Evolutionary conservation across 2,888 invertebrate genomes (phyloP).

Genomic region (Crepidodera aurea): DNA sequence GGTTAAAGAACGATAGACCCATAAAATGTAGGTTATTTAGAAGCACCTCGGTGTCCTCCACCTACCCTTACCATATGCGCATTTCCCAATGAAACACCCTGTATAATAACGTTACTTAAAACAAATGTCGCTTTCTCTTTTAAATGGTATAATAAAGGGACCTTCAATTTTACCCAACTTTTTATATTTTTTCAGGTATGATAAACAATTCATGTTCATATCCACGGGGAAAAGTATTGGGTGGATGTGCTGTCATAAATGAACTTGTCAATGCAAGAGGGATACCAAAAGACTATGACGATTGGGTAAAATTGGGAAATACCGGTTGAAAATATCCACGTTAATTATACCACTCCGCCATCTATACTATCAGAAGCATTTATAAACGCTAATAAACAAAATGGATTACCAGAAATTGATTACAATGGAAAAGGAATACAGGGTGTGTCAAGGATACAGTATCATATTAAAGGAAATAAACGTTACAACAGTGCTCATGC

Average conservation of each 20-base stretch:
- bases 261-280: conserved; percentile 80
- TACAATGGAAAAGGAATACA: conserved; percentile 23
- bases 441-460: conserved; percentile 29
- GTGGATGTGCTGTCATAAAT: conserved; percentile 79
- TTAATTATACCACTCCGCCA: conserved; percentile 19
- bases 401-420: conserved; percentile 27
- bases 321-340: conserved; percentile 68
- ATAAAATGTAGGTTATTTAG: too few species aligned
- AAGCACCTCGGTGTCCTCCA: too few species aligned
- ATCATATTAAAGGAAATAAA: conserved; percentile 24
- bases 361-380: background rate
- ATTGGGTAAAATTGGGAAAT: conserved; percentile 76
- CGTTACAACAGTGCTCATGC: conserved; percentile 23
- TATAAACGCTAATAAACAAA: conserved; percentile 63
- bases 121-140: background rate
- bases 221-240: conserved; percentile 75
- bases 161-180: background rate
- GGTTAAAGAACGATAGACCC: too few species aligned
- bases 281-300: conserved; percentile 70
- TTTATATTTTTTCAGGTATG: conserved; percentile 49
- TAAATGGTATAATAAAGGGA: background rate
- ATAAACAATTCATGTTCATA: conserved; percentile 53
- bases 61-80: too few species aligned
- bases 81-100: too few species aligned
- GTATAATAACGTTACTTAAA: background rate